Evolutionary conservation across 2,113 vertebrate species (phyloP).

Genomic region (Campylorhamphus procurvoides): DNA sequence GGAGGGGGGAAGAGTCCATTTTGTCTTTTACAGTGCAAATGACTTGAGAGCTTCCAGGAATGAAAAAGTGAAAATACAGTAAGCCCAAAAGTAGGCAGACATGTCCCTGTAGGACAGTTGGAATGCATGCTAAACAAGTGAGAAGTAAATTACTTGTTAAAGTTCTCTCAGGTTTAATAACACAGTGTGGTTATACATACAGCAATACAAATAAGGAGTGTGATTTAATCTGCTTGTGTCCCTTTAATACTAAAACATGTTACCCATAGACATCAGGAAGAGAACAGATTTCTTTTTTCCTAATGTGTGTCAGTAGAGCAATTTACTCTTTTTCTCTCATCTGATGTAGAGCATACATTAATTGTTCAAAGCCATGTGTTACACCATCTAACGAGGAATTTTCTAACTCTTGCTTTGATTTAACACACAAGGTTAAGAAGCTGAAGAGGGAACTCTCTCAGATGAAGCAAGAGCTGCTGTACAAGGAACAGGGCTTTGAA

Average conservation of each 20-base stretch:
- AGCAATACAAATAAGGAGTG: constrained; percentile 60
- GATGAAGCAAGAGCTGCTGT: constrained; percentile 87
- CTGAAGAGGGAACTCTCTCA: constrained; percentile 85
- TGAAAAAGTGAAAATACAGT: constrained; percentile 35
- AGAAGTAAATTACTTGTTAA: constrained; percentile 63
- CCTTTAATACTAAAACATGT: constrained; percentile 47
- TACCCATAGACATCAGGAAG: constrained; percentile 35
- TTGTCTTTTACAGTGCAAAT: not conserved
- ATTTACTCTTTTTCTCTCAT: constrained; percentile 14
- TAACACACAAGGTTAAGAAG: constrained; percentile 82
- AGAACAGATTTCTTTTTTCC: constrained; percentile 15
- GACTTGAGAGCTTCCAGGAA: constrained; percentile 8
- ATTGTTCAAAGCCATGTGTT: constrained; percentile 41
- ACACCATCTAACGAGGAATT: not conserved
- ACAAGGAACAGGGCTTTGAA: constrained; percentile 88
- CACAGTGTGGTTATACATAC: constrained; percentile 65
- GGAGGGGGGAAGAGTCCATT: not conserved
- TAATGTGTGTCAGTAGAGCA: constrained; percentile 49
- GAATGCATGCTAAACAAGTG: constrained; percentile 43
- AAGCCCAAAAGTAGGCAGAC: constrained; percentile 26
- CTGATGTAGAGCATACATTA: constrained; percentile 10
- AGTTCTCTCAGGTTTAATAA: constrained; percentile 71
- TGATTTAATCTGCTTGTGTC: constrained; percentile 59
- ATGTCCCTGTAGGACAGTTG: constrained; percentile 43
- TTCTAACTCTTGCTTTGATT: constrained; percentile 64